Conservation (phyloP, 2,888 invertebrate genomes). For the Timema cristinae region DNA sequence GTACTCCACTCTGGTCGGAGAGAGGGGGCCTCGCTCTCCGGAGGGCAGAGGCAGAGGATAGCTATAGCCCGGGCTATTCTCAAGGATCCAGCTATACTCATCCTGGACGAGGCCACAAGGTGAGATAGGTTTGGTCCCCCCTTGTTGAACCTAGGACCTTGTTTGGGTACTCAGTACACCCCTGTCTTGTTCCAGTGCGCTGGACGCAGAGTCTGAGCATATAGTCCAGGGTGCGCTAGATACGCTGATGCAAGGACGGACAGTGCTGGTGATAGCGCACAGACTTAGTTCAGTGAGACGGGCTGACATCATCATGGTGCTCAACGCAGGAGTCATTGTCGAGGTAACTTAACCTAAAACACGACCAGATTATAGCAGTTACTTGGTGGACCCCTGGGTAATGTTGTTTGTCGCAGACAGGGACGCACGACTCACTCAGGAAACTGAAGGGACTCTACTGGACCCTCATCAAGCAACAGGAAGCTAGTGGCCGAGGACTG, state of each 20-base stretch:
- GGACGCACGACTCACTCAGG: too few relatives aligned
- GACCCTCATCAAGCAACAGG: too few relatives aligned
- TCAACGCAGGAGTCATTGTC: constrained; percentile 76
- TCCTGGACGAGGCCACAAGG: constrained; percentile 95
- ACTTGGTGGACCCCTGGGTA: too few relatives aligned
- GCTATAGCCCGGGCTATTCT: constrained; percentile 92
- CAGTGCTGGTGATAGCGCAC: constrained; percentile 94
- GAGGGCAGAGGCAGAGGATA: constrained; percentile 92
- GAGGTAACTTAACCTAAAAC: constrained; percentile 56
- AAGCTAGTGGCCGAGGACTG: too few relatives aligned
- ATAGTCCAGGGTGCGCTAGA: constrained; percentile 87
- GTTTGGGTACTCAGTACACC: too few relatives aligned
- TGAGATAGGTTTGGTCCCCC: constrained; percentile 39
- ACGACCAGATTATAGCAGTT: too few relatives aligned
- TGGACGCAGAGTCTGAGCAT: constrained; percentile 90
- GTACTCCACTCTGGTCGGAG: constrained; percentile 83
- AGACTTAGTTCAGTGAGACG: constrained; percentile 85
- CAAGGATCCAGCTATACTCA: constrained; percentile 82
- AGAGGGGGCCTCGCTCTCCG: constrained; percentile 85
- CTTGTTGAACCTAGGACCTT: too few relatives aligned
- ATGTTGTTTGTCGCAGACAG: too few relatives aligned
- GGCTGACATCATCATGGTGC: constrained; percentile 88
- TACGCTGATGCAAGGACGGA: constrained; percentile 74
- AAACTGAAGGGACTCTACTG: too few relatives aligned
- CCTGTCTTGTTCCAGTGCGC: constrained; percentile 57